Base-by-base conservation (phyloP, 2,888 invertebrate genomes). In the Amphipoea lucens region DNA sequence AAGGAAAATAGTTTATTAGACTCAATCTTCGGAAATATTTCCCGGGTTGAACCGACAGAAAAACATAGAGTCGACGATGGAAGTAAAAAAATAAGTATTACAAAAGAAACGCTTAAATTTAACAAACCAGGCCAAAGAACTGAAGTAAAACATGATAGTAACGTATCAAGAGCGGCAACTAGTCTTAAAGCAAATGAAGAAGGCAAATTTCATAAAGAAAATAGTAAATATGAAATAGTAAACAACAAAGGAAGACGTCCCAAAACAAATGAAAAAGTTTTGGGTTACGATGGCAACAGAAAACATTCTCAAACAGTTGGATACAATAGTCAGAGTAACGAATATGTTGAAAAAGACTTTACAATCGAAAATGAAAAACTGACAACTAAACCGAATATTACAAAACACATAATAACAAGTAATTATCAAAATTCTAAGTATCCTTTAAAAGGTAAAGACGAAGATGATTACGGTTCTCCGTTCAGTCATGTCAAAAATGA, bases 291-390 rank as follows among this genome's bases (percentile, higher is more conserved):
- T 36, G n/a, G 17, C 2, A 57, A 68, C n/a, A 51, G n/a, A 20
- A 63, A 36, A n/a, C 7, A 79, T 42, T 1, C n/a, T 23, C 5
- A 45, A 23, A 51, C 60, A 40, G 20, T 51, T 17, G 23, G 4
- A 70, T 45, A 54, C n/a, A 29, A 40, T 66, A 9, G 48, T 65
- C 42, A 51, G 1, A 45, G n/a, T 20, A n/a, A 40, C 23, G 29
- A 48, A 23, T 23, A 48, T 70, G 9, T n/a, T 54, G 45, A 69
- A 36, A 40, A 11, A n/a, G 29, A 68, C 17, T 23, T 63, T 36
- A 14, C 57, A 36, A 5, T 7, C 7, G 20, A 66, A 81, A 81
- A 69, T n/a, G 2, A 75, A 42, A 40, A 51, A 51, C 51, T 17
- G 14, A 63, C 62, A 6, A 40, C n/a, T n/a, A 68, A 80, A 29